Conservation (phyloP, 2,888 invertebrate species). For the Caenorhabditis angaria region DNA sequence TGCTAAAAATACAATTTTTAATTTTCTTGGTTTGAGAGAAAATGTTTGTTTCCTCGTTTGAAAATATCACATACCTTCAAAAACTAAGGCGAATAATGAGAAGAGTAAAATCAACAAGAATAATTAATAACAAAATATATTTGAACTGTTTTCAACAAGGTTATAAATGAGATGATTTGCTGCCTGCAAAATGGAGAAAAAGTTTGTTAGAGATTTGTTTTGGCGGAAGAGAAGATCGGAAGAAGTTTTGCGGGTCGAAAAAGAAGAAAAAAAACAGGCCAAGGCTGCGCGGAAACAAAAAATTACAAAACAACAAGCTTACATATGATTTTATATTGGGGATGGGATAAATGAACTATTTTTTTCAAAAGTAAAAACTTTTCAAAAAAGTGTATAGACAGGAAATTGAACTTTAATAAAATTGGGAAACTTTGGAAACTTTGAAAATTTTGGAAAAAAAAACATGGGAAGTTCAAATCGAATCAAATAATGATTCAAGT, state of each 20-base stretch:
- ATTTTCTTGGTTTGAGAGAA: too few species aligned
- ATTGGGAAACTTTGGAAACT: too few species aligned
- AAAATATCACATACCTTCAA: background rate
- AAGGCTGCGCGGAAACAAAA: background rate
- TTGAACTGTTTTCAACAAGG: background rate
- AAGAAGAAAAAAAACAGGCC: background rate
- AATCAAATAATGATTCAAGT: too few species aligned
- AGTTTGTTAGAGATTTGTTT: background rate
- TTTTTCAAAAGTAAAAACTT: too few species aligned
- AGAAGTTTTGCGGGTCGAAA: background rate
- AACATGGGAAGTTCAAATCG: too few species aligned
- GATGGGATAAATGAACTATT: too few species aligned
- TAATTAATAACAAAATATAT: background rate
- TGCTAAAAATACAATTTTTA: background rate
- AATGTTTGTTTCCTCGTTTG: background rate
- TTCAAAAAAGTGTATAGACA: too few species aligned
- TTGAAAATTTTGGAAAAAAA: too few species aligned
- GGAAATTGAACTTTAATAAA: too few species aligned
- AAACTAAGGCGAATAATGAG: background rate
- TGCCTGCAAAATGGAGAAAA: background rate
- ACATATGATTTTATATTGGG: background rate
- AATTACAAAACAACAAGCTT: background rate
- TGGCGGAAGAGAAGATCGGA: background rate
- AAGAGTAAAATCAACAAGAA: background rate
- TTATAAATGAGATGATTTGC: slow-evolving; percentile 2